These are phyloP conservation scores for Thymelicus sylvestris DNA, from an alignment of 2,888 invertebrate genomes.

Conservation along the genomic window DNA sequence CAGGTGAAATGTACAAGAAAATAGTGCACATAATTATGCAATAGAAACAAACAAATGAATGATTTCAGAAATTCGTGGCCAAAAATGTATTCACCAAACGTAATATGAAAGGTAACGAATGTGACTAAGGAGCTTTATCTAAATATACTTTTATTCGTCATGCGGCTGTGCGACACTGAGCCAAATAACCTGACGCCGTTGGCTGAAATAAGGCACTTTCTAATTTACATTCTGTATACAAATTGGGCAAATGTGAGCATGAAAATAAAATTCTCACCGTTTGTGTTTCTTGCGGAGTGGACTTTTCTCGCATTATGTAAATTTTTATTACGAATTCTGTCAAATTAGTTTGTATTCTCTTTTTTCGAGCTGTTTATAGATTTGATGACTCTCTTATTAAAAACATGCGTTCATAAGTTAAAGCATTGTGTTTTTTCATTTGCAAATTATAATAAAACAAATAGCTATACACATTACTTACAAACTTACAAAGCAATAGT, in stretches of 20 bases:
- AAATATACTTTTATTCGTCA: conserved; percentile 66
- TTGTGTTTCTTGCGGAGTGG: conserved; percentile 75
- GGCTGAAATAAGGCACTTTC: conserved; percentile 77
- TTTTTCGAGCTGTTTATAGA: conserved; percentile 40
- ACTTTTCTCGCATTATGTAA: conserved; percentile 78
- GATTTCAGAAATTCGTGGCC: conserved; percentile 9
- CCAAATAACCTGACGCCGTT: conserved; percentile 77
- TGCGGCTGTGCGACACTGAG: conserved; percentile 67
- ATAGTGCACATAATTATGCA: not conserved
- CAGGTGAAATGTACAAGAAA: too few species aligned
- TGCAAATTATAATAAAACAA: too few species aligned
- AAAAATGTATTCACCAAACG: conserved; percentile 57
- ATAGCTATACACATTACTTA: too few species aligned
- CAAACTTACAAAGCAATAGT: too few species aligned
- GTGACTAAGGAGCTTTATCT: conserved; percentile 62
- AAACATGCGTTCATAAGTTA: too few species aligned
- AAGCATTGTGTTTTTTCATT: too few species aligned
- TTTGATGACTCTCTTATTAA: conserved; percentile 11
- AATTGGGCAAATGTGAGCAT: conserved; percentile 80
- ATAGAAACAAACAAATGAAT: not conserved
- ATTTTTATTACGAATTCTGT: conserved; percentile 75
- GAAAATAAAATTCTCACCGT: conserved; percentile 80
- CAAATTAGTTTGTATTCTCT: conserved; percentile 73
- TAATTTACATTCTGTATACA: conserved; percentile 83
- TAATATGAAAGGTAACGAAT: conserved; percentile 63